These are phyloP conservation scores for Fabriciana adippe DNA, from an alignment of 2,888 invertebrate genomes.

Conservation along the genomic window DNA sequence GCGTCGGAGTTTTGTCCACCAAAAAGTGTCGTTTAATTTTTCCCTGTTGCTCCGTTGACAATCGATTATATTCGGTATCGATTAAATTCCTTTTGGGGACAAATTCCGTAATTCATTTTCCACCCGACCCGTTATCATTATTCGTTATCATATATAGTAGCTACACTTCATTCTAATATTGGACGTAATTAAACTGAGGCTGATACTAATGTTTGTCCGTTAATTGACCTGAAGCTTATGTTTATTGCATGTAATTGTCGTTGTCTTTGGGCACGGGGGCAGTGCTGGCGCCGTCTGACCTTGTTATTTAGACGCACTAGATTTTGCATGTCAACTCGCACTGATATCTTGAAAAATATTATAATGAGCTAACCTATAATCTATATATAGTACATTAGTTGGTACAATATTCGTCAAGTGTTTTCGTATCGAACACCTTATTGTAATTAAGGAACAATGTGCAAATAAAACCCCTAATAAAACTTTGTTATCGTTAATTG, in stretches of 20 bases:
- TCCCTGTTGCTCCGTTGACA: slow-evolving; percentile 66
- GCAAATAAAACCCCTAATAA: background rate
- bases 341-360: background rate
- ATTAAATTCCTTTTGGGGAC: slow-evolving; percentile 50
- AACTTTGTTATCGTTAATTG: slow-evolving; percentile 1
- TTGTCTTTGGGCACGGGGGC: slow-evolving; percentile 38
- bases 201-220: slow-evolving; percentile 23
- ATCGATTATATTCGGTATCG: slow-evolving; percentile 72
- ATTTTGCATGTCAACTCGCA: slow-evolving; percentile 18
- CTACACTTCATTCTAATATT: slow-evolving; percentile 3
- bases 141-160: background rate
- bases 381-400: too few species aligned
- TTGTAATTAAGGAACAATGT: too few species aligned
- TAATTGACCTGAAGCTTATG: slow-evolving; percentile 30
- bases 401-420: too few species aligned
- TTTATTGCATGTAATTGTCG: slow-evolving; percentile 32
- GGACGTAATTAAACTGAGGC: slow-evolving; percentile 21
- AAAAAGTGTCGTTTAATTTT: slow-evolving; percentile 79
- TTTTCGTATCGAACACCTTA: background rate
- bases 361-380: background rate
- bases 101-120: slow-evolving; percentile 17
- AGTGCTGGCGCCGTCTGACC: slow-evolving; percentile 47
- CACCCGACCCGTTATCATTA: slow-evolving; percentile 10
- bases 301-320: slow-evolving; percentile 42
- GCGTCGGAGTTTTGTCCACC: slow-evolving; percentile 67